Conservation (phyloP, 1,140 invertebrate species). For the Calosoma granatense region DNA sequence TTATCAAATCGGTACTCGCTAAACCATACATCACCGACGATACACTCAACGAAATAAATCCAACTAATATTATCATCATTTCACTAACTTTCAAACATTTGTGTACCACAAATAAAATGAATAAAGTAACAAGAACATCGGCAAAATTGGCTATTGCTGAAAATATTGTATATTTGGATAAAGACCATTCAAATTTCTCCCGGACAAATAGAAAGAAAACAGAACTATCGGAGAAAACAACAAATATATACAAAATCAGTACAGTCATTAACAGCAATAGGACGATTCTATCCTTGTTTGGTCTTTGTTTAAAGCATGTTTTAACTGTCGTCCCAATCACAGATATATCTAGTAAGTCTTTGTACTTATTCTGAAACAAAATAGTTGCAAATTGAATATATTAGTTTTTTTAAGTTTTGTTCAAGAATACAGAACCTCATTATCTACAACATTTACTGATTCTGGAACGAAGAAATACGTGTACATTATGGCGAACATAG, state of each 20-base stretch:
- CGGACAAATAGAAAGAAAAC: background rate
- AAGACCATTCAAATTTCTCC: background rate
- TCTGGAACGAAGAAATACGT: background rate
- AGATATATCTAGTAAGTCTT: background rate
- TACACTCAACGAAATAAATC: background rate
- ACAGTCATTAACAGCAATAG: background rate
- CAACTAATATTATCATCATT: background rate
- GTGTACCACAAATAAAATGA: background rate
- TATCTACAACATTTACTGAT: background rate
- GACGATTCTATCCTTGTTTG: background rate
- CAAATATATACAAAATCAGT: background rate
- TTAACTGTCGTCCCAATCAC: background rate
- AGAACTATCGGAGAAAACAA: background rate
- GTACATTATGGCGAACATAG: background rate
- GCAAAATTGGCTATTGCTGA: background rate
- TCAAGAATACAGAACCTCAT: no score
- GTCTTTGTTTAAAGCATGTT: background rate
- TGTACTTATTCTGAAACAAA: background rate
- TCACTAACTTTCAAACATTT: background rate
- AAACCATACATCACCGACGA: background rate
- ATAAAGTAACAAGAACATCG: background rate
- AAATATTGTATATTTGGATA: background rate
- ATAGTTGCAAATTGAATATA: no score
- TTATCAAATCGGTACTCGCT: background rate
- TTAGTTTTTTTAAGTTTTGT: no score